A percentile compares a stretch with the other conserved stretches of the same genome.
phyloP scores from a whole-genome alignment of 2,113 vertebrate species.

The Rafetus swinhoei region DNA sequence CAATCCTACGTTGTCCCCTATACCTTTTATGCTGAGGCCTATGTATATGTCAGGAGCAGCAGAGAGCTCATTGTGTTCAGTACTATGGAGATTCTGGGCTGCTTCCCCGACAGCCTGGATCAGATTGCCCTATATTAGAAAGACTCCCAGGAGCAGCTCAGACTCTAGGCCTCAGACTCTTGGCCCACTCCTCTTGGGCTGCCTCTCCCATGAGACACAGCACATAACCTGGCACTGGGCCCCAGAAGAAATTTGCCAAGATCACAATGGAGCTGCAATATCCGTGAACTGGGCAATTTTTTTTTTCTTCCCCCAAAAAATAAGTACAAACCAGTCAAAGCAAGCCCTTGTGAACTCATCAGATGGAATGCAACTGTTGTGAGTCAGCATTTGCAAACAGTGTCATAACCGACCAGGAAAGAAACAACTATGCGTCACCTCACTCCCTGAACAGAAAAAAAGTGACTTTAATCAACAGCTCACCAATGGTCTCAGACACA shows the following conservation, averaged over 20 bases:
- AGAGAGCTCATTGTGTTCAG: neutral
- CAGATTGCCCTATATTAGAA: neutral
- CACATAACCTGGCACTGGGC: neutral
- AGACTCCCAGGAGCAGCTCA: neutral
- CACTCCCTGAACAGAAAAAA: neutral
- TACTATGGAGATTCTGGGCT: neutral
- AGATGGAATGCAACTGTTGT: neutral
- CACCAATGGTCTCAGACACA: neutral
- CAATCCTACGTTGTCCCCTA: neutral
- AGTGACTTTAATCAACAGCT: neutral
- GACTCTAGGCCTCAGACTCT: neutral
- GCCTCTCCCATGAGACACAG: neutral
- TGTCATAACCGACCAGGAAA: neutral
- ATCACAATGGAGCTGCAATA: neutral
- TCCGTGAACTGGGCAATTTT: neutral
- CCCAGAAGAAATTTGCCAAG: neutral
- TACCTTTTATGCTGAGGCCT: neutral
- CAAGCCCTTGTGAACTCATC: neutral
- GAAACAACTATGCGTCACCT: neutral
- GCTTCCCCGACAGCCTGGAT: neutral
- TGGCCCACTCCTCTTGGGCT: neutral
- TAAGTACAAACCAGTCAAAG: neutral
- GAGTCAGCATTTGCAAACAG: neutral
- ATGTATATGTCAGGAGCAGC: neutral
- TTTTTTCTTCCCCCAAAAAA: neutral